Evolutionary conservation across 2,797 vertebrate species (phyloP), one percentile per base, ranked within the genome.

Genomic region (Synaphobranchus kaupii): DNA sequence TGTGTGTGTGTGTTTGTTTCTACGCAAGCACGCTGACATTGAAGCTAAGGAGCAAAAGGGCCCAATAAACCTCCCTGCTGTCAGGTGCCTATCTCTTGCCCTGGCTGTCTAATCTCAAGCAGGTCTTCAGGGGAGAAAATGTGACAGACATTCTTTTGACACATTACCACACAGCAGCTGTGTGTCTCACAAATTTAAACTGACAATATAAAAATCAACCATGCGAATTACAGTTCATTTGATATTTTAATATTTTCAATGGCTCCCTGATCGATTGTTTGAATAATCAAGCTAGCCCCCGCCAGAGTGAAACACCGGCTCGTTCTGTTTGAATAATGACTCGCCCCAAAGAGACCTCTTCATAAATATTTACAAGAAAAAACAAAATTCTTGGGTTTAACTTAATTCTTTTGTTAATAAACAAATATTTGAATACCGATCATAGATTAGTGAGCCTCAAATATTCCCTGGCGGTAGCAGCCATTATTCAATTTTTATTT

Each of bases 281-380:
- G 8, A 81, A 81, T 81, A 81, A 81, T 81, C 20, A 50, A n/a
- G 47, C 20, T 22, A 4, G 6, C 47, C 20, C 78, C 44, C 20
- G 31, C 68, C 28, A n/a, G n/a, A n/a, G 20, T 73, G 68, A 39
- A 73, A 39, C 31, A 31, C 10, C 44, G 50, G 78, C 78, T 48
- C 31, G 10, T 47, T 15, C 12, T 13, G 39, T 78, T 20, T 78
- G 34, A 78, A 78, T 78, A 78, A 78, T 78, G 34, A 44, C 73
- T 22, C 44, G 17, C 39, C 73, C 34, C 73, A 78, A 78, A 78
- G 10, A 78, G 20, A 44, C 20, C 44, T 81, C 44, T 81, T 81
- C 78, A 48, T 48, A 47, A 81, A 81, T 81, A 81, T 81, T 81
- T 81, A 48, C 22, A 50, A 81, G 44, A 81, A 81, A 81, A 48